Base-by-base conservation (phyloP, 2,888 invertebrate species). In the Diaperis boleti region DNA sequence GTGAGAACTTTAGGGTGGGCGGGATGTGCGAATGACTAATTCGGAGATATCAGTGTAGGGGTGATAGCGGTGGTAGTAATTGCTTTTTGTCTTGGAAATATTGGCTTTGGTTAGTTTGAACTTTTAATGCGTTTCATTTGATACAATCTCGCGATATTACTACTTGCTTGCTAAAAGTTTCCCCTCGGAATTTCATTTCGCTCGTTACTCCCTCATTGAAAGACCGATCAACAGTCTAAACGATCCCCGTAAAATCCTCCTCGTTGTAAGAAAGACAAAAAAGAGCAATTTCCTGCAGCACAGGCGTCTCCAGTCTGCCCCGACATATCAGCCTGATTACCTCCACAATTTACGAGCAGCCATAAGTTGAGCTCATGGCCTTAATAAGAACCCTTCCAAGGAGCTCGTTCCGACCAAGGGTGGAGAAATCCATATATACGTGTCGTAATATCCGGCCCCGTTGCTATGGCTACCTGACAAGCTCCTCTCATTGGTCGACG, bases 391-490 rank as follows among this genome's bases (percentile, higher is more conserved):
- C 66, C 62, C 59, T 62, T 64, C 62, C 49, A 67, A 62, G 59
- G 29, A 47, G 49, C 54, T 39, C 59, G 59, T 56, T 39, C 11
- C n/a, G 17, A 22, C 44, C 14, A 31, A 37, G 44, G 50, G 52
- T 5, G 44, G 42, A 49, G 50, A 42, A 50, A 49, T 44, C 62
- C 52, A 62, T 59, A 59, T 45, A 29, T 39, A 47, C 55, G 37
- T 57, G 59, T 57, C 57, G 63, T 64, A 55, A 73, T 71, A 74
- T 74, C 74, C 72, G 73, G 72, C 63, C 62, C 59, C 68, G 78
- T 79, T 76, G 69, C 77, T 74, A 77, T 78, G 76, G 74, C 70
- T 70, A 78, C 78, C 73, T 73, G 72, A 69, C 68, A 66, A 67
- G 66, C 56, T 64, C 47, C 63, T 66, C 62, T 68, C 71, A 79